phyloP scores from a whole-genome alignment of 1,140 invertebrate species.

The Nasonia giraulti region DNA sequence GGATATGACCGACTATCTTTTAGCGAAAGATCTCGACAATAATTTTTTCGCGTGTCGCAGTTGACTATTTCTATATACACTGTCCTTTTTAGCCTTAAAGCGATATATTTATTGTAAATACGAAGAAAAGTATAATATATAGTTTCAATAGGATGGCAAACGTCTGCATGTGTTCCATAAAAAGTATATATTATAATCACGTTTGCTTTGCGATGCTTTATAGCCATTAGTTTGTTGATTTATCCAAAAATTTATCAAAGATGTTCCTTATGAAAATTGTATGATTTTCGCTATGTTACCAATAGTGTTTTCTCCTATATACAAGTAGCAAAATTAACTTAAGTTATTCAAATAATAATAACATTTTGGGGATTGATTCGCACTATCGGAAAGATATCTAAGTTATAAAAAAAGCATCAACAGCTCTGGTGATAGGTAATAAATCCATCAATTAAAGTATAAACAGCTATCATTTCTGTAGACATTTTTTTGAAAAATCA shows the following conservation, averaged over 20 bases:
- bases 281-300: background rate
- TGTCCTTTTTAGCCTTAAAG: conserved; percentile 27
- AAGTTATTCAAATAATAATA: background rate
- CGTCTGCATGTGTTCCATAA: conserved; percentile 1
- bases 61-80: conserved; percentile 38
- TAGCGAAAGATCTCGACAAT: conserved; percentile 36
- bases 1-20: background rate
- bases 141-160: conserved; percentile 8
- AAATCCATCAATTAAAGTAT: no score
- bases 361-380: conserved; percentile 4
- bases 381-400: background rate
- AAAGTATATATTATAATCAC: background rate
- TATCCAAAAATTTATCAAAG: conserved; percentile 12
- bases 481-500: no score
- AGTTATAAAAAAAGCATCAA: no score
- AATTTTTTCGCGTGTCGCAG: conserved; percentile 17
- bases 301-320: background rate
- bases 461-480: no score
- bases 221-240: background rate
- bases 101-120: conserved; percentile 49
- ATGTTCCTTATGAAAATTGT: conserved; percentile 8
- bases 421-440: no score
- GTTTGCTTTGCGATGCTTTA: conserved; percentile 6
- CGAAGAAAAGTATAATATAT: conserved; percentile 17
- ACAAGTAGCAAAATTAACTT: background rate